Conservation (phyloP, 2,888 invertebrate genomes). For the Buathra laborator region DNA sequence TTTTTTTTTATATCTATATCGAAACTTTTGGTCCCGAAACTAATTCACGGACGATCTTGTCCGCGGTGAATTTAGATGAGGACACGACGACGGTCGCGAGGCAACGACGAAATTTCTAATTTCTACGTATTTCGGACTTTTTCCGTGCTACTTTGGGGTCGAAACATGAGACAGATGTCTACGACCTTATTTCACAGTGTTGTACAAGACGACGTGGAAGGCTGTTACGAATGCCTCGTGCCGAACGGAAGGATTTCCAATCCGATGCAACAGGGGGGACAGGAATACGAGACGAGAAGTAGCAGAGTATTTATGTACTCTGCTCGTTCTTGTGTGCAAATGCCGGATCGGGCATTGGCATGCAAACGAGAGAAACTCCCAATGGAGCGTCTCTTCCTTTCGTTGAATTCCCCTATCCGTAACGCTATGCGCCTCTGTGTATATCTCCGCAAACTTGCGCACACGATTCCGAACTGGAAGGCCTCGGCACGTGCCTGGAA, state of each 20-base stretch:
- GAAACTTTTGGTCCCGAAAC: neutral
- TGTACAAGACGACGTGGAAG: constrained; percentile 25
- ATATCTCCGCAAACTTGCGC: constrained; percentile 12
- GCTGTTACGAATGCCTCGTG: constrained; percentile 43
- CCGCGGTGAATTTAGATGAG: neutral
- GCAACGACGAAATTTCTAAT: constrained; percentile 12
- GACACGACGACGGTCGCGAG: neutral
- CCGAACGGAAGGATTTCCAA: constrained; percentile 59
- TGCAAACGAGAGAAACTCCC: constrained; percentile 69
- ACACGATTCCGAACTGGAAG: neutral
- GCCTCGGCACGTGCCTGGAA: constrained; percentile 48
- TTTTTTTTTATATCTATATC: neutral
- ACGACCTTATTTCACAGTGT: constrained; percentile 56
- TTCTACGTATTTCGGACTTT: constrained; percentile 37
- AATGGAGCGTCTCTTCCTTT: constrained; percentile 52
- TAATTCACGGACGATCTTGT: constrained; percentile 9
- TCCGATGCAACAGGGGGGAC: constrained; percentile 28
- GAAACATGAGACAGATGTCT: constrained; percentile 33
- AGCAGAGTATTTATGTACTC: constrained; percentile 31
- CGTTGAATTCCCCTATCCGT: constrained; percentile 27
- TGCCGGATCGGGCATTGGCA: constrained; percentile 55
- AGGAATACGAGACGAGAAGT: constrained; percentile 45
- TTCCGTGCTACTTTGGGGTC: constrained; percentile 40
- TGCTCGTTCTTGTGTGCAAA: constrained; percentile 43
- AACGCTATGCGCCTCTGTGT: constrained; percentile 30